Percentiles rank a stretch among this genome's conserved stretches.
These are phyloP conservation scores for Esox niger DNA, from an alignment of 2,113 vertebrate species.

Conservation along the genomic window DNA sequence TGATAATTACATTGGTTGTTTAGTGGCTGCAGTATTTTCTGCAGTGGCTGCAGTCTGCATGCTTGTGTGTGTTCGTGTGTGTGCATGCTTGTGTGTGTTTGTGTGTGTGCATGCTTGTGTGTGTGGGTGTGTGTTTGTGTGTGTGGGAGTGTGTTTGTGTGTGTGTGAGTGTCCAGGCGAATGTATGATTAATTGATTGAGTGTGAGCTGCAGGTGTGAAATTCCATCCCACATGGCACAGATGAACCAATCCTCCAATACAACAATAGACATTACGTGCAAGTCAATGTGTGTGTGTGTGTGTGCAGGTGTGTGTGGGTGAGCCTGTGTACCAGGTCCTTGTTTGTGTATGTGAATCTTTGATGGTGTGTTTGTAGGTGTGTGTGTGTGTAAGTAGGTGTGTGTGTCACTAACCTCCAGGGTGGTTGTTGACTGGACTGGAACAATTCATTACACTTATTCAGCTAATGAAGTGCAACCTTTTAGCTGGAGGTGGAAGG, in stretches of 20 bases:
- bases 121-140: conserved; percentile 12
- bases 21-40: too few species aligned
- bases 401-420: conserved; percentile 24
- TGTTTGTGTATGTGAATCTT: too few species aligned
- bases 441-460: conserved; percentile 70
- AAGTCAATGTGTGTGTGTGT: background rate
- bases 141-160: conserved; percentile 20
- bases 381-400: too few species aligned
- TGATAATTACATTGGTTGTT: too few species aligned
- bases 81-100: too few species aligned
- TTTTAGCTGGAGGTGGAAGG: conserved; percentile 59
- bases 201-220: conserved; percentile 38
- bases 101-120: conserved; percentile 31
- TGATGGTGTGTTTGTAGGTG: too few species aligned
- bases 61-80: too few species aligned
- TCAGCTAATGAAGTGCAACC: conserved; percentile 68
- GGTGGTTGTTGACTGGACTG: conserved; percentile 51
- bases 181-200: conserved; percentile 44
- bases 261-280: too few species aligned
- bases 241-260: conserved; percentile 35
- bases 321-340: too few species aligned
- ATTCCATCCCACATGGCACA: conserved; percentile 39
- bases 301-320: background rate
- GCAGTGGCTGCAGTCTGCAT: conserved; percentile 28
- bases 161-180: conserved; percentile 8